Evolutionary conservation across 2,888 invertebrate genomes (phyloP).

Genomic region (Luffia ferchaultella): DNA sequence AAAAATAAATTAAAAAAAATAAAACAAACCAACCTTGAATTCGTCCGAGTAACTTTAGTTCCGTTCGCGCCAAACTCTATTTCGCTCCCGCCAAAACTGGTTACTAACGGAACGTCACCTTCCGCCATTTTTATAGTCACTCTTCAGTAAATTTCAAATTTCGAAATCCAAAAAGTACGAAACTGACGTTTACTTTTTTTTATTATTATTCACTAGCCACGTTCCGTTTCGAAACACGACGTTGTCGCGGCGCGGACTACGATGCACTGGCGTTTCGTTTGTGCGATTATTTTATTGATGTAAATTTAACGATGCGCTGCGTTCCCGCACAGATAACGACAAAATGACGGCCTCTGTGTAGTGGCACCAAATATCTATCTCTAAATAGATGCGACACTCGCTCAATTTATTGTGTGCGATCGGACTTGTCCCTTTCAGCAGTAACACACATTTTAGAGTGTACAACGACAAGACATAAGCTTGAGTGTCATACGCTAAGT

Average conservation of each 20-base stretch:
- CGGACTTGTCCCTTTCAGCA: no score
- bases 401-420: no score
- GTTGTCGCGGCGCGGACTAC: conserved; percentile 24
- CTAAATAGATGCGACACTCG: no score
- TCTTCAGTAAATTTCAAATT: conserved; percentile 8
- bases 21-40: conserved; percentile 44
- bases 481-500: background rate
- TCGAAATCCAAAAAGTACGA: background rate
- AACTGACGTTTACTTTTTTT: conserved; percentile 6
- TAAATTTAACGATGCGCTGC: conserved; percentile 37
- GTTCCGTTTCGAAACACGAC: conserved; percentile 17
- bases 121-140: conserved; percentile 40
- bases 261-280: conserved; percentile 11
- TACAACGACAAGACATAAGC: no score
- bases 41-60: conserved; percentile 42
- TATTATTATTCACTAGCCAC: conserved; percentile 1
- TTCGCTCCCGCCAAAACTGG: conserved; percentile 50
- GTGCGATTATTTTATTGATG: conserved; percentile 46
- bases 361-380: no score
- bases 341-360: conserved; percentile 1
- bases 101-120: conserved; percentile 53
- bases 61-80: conserved; percentile 48
- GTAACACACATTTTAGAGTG: no score
- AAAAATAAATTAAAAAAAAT: background rate
- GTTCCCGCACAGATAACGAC: conserved; percentile 3